These are phyloP conservation scores for Herpailurus yagouaroundi DNA, from an alignment of 2,113 vertebrate species.

Conservation along the genomic window DNA sequence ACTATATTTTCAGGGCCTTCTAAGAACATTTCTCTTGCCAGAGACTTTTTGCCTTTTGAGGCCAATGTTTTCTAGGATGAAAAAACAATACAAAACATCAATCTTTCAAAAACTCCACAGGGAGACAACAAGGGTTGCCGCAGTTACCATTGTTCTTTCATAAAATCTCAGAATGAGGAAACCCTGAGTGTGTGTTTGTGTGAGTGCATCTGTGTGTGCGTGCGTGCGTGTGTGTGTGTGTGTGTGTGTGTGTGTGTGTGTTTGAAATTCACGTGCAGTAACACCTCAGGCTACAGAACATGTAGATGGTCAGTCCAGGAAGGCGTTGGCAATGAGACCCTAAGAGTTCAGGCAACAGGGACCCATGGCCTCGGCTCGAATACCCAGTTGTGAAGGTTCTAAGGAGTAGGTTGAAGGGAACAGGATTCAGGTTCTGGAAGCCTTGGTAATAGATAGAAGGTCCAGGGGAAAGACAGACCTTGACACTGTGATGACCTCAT, in stretches of 20 bases:
- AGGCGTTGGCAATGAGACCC: not conserved
- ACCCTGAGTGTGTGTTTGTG: not conserved
- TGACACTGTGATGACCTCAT: not conserved
- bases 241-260: not conserved
- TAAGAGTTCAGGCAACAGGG: not conserved
- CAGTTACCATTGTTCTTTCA: constrained; percentile 52
- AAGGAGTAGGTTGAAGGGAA: not conserved
- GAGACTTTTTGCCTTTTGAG: constrained; percentile 63
- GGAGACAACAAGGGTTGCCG: constrained; percentile 36
- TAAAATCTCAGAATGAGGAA: constrained; percentile 39
- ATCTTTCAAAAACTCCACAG: constrained; percentile 50
- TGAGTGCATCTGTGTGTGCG: not conserved
- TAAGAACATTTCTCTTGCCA: constrained; percentile 50
- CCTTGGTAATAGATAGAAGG: not conserved
- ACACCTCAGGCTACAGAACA: not conserved
- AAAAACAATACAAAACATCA: constrained; percentile 64
- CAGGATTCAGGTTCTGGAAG: not conserved
- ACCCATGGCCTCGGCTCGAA: not conserved
- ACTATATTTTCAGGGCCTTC: constrained; percentile 63
- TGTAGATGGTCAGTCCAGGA: not conserved
- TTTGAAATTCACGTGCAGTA: not conserved
- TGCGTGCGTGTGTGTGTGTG: not conserved
- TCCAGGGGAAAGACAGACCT: not conserved
- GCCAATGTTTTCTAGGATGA: constrained; percentile 64
- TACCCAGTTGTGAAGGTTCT: not conserved